These are phyloP conservation scores for Noctua fimbriata DNA, from an alignment of 2,888 invertebrate species.

Conservation along the genomic window DNA sequence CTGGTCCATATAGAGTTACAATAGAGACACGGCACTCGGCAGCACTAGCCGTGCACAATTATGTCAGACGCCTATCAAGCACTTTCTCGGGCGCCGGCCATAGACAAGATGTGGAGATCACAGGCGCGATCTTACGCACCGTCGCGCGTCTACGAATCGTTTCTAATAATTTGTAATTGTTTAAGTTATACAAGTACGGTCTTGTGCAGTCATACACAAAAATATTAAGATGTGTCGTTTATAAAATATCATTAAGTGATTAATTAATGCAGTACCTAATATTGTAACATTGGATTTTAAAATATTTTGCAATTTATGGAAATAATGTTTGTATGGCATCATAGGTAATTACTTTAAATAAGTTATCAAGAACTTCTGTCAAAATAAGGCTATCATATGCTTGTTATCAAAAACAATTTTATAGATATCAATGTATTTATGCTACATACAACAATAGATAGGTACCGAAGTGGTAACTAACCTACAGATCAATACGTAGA, in stretches of 20 bases:
- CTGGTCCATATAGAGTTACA: slow-evolving; percentile 64
- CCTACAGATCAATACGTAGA: neutral
- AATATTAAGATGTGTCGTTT: neutral
- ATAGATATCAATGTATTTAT: slow-evolving; percentile 5
- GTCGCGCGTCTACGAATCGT: slow-evolving; percentile 44
- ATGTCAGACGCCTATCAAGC: slow-evolving; percentile 85
- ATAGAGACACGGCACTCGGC: slow-evolving; percentile 54
- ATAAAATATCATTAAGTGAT: neutral
- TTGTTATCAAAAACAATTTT: neutral
- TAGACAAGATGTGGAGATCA: slow-evolving; percentile 65
- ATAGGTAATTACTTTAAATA: neutral
- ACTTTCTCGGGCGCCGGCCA: slow-evolving; percentile 79
- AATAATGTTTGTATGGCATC: neutral
- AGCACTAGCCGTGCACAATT: slow-evolving; percentile 78
- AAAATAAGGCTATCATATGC: neutral
- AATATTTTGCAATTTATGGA: neutral
- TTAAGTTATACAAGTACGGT: neutral
- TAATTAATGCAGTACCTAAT: neutral
- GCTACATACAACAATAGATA: neutral
- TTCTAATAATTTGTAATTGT: slow-evolving; percentile 22
- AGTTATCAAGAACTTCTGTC: neutral
- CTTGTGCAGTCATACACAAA: neutral
- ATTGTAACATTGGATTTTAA: neutral
- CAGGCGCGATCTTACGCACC: slow-evolving; percentile 74
- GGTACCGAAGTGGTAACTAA: neutral